Evolutionary conservation across 2,113 vertebrate species (phyloP).

Genomic region (Semnornis frantzii): DNA sequence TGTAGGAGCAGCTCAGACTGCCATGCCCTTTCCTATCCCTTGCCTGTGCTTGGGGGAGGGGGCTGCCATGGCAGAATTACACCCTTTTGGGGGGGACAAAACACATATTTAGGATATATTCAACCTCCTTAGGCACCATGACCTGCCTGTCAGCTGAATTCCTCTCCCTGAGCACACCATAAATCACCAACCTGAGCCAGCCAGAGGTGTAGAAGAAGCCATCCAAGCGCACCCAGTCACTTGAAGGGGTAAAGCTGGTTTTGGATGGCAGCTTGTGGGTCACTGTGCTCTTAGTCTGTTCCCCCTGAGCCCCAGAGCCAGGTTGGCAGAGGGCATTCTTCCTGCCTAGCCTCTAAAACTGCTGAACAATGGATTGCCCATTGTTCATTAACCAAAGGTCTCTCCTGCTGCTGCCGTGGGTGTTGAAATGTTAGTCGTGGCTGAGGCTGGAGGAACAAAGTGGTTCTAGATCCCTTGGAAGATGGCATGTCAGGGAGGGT

Average conservation of each 20-base stretch:
- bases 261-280: conserved; percentile 27
- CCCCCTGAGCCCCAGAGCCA: background rate
- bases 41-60: too few relatives aligned
- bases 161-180: background rate
- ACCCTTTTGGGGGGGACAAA: fast-evolving
- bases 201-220: background rate
- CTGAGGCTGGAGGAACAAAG: background rate
- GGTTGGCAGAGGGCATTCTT: background rate
- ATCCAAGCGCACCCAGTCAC: background rate
- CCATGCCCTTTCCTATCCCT: background rate
- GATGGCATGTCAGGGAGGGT: too few relatives aligned
- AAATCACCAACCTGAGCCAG: background rate
- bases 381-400: conserved; percentile 50
- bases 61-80: background rate
- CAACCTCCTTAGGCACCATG: background rate
- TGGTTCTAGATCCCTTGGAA: background rate
- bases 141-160: background rate
- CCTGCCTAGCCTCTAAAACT: conserved; percentile 12
- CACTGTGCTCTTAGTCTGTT: background rate
- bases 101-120: background rate
- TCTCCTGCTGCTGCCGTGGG: background rate
- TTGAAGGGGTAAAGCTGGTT: background rate
- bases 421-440: background rate
- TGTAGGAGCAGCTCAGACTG: fast-evolving
- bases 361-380: conserved; percentile 61